Evolutionary conservation across 1,140 invertebrate species (phyloP).

Genomic region (Ganaspis sp.): DNA sequence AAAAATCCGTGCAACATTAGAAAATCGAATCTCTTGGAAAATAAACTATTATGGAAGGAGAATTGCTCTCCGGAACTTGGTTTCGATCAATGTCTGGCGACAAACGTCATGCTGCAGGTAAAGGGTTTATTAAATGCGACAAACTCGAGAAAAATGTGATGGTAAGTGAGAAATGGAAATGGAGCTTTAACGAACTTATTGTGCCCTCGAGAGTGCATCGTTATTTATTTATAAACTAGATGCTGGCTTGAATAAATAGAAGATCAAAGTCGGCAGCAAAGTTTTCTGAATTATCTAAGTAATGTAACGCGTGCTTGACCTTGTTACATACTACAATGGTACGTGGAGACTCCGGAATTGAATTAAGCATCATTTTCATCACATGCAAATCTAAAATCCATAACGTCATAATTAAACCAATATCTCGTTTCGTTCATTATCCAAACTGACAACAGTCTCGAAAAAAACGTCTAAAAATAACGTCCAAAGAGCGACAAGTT

Average conservation of each 20-base stretch:
- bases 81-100: conserved; percentile 20
- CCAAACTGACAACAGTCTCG: background rate
- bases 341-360: conserved; percentile 6
- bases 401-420: background rate
- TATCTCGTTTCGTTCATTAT: conserved; percentile 23
- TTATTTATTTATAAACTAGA: conserved; percentile 42
- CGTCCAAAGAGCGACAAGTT: background rate
- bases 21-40: background rate
- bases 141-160: background rate
- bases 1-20: background rate
- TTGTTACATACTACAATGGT: conserved; percentile 27
- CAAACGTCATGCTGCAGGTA: conserved; percentile 12
- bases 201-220: conserved; percentile 32
- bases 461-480: conserved; percentile 3
- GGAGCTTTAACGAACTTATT: background rate
- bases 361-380: background rate
- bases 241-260: background rate
- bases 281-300: conserved; percentile 44
- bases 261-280: conserved; percentile 38
- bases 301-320: conserved; percentile 43
- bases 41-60: background rate
- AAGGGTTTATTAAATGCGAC: conserved; percentile 13
- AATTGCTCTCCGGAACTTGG: background rate
- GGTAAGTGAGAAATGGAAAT: background rate
- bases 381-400: background rate